Evolutionary conservation across 2,113 vertebrate species (phyloP).

Genomic region (Orthonyx spaldingii): DNA sequence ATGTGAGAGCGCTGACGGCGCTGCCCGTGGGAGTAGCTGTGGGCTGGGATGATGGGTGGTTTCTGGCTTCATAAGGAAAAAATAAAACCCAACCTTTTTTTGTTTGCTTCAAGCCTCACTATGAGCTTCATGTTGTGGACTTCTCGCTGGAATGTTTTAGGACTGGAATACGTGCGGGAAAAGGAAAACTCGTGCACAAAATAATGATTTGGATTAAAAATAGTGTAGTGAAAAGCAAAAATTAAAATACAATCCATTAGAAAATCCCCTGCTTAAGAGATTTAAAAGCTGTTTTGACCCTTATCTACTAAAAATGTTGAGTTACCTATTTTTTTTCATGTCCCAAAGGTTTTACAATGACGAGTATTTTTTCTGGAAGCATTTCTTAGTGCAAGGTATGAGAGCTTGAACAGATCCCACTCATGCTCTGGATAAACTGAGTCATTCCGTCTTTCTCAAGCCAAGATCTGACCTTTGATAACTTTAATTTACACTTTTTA

Average conservation of each 20-base stretch:
- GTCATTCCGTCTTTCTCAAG: background rate
- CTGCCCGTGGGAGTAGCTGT: slow-evolving; percentile 11
- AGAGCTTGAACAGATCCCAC: background rate
- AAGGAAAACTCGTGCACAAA: background rate
- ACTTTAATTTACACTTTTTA: background rate
- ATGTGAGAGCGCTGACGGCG: background rate
- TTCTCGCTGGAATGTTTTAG: background rate
- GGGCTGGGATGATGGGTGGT: background rate
- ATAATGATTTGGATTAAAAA: background rate
- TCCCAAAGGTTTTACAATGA: background rate
- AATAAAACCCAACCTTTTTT: background rate
- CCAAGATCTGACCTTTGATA: background rate
- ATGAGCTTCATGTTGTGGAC: background rate
- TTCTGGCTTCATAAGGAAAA: slow-evolving; percentile 17
- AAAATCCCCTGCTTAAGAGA: background rate
- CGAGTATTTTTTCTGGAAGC: background rate
- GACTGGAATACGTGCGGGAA: background rate
- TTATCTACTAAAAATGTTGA: background rate
- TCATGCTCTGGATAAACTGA: background rate
- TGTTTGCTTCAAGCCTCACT: background rate
- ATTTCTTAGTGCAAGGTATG: background rate
- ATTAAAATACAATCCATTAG: background rate
- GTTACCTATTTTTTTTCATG: background rate
- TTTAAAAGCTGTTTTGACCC: background rate
- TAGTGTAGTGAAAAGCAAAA: background rate